A percentile compares a stretch with the other conserved stretches of the same genome.
Evolutionary conservation across 1,140 invertebrate species (phyloP).

Genomic region (Meloidogyne exigua): DNA sequence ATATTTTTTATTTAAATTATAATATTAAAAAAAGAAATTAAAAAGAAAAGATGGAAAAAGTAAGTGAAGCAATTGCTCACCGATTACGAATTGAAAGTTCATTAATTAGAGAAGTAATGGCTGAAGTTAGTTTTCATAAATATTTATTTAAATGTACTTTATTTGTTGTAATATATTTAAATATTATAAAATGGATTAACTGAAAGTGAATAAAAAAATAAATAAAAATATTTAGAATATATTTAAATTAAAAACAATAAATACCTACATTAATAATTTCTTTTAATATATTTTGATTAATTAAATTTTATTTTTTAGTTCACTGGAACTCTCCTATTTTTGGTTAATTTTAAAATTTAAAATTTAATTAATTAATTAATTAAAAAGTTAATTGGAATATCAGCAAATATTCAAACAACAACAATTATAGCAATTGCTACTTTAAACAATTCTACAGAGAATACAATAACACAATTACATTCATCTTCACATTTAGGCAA

Average conservation of each 20-base stretch:
- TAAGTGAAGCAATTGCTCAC: constrained; percentile 41
- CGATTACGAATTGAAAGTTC: constrained; percentile 43
- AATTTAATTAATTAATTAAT: not conserved
- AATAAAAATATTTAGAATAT: too few relatives aligned
- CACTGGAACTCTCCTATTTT: constrained; percentile 67
- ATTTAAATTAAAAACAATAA: too few relatives aligned
- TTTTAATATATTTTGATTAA: not conserved
- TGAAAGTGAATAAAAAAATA: too few relatives aligned
- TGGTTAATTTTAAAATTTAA: constrained; percentile 54
- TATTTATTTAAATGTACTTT: not conserved
- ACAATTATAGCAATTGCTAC: not conserved
- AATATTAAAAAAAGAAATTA: too few relatives aligned
- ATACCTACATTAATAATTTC: too few relatives aligned
- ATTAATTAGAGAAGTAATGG: constrained; percentile 64
- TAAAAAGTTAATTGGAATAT: constrained; percentile 56
- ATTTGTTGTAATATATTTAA: not conserved
- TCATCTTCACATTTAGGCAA: constrained; percentile 15
- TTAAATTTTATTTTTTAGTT: constrained; percentile 58
- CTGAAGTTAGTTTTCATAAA: constrained; percentile 50
- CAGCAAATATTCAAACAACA: constrained; percentile 55
- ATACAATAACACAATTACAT: not conserved
- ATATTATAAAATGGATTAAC: too few relatives aligned
- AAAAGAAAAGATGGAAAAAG: constrained; percentile 26
- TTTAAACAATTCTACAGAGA: not conserved
- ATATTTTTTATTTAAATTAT: constrained; percentile 4